These are phyloP conservation scores for Lasius fuliginosus DNA, from an alignment of 2,888 invertebrate genomes.

Conservation along the genomic window DNA sequence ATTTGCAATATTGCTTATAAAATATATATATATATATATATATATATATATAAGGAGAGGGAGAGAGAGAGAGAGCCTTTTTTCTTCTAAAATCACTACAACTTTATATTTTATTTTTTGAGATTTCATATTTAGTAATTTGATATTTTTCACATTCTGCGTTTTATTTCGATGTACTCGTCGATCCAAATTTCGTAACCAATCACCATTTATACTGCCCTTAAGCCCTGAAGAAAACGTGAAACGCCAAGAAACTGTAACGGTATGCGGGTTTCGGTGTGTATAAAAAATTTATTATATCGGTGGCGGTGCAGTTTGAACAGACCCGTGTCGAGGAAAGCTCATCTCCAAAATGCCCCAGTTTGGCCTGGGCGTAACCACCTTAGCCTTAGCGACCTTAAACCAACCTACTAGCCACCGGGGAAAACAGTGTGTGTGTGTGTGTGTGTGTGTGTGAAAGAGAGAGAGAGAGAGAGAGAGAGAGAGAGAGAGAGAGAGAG, in stretches of 20 bases:
- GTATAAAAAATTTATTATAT: slow-evolving; percentile 46
- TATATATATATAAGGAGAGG: too few species aligned
- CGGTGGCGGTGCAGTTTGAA: slow-evolving; percentile 35
- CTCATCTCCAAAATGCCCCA: slow-evolving; percentile 48
- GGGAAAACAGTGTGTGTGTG: slow-evolving; percentile 55
- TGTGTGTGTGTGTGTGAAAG: slow-evolving; percentile 16
- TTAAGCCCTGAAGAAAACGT: slow-evolving; percentile 6
- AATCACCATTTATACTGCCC: not conserved
- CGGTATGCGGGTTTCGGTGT: slow-evolving; percentile 6
- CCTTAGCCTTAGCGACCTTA: slow-evolving; percentile 52
- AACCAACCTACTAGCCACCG: slow-evolving; percentile 53
- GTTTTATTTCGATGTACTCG: not conserved
- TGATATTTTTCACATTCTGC: not conserved
- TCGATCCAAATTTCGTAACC: not conserved
- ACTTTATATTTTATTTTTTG: not conserved
- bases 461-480: slow-evolving; percentile 57
- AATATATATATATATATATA: too few species aligned
- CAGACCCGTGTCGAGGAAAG: slow-evolving; percentile 39
- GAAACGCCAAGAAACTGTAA: slow-evolving; percentile 26
- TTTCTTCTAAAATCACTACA: not conserved
- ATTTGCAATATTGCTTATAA: too few species aligned
- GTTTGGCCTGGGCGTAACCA: slow-evolving; percentile 52
- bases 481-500: slow-evolving; percentile 31
- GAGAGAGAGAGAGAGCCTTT: not conserved
- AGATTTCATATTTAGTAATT: not conserved